Evolutionary conservation across 2,888 invertebrate genomes (phyloP).

Genomic region (Diarsia brunnea): DNA sequence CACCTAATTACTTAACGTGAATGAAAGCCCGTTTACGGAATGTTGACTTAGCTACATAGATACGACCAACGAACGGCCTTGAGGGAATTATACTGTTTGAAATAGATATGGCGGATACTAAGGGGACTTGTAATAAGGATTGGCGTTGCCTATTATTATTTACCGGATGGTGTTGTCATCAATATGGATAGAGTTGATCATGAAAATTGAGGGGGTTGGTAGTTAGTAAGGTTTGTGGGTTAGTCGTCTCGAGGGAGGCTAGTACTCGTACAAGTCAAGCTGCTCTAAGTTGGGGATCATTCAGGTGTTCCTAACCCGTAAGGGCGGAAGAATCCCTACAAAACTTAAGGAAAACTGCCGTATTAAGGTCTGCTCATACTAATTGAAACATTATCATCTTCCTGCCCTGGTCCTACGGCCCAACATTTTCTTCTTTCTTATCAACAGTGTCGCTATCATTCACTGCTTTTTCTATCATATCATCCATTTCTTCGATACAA

Average conservation of each 20-base stretch:
- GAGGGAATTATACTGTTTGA: conserved; percentile 6
- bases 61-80: conserved; percentile 31
- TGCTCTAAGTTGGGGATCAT: too few relatives aligned
- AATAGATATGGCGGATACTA: conserved; percentile 12
- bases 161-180: neutral
- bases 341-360: too few relatives aligned
- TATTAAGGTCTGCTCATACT: too few relatives aligned
- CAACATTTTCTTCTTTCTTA: neutral
- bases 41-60: conserved; percentile 15
- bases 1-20: conserved; percentile 30
- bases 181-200: neutral
- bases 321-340: too few relatives aligned
- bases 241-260: too few relatives aligned
- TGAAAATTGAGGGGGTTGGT: neutral
- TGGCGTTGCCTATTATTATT: neutral
- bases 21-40: conserved; percentile 27
- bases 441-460: neutral
- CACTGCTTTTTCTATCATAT: neutral
- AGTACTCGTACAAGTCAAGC: too few relatives aligned
- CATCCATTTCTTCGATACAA: too few relatives aligned
- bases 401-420: neutral
- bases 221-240: too few relatives aligned
- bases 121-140: conserved; percentile 15
- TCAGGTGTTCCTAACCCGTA: too few relatives aligned
- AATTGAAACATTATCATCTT: neutral